phyloP scores from a whole-genome alignment of 2,797 vertebrate species.

The Peromyscus nudipes region DNA sequence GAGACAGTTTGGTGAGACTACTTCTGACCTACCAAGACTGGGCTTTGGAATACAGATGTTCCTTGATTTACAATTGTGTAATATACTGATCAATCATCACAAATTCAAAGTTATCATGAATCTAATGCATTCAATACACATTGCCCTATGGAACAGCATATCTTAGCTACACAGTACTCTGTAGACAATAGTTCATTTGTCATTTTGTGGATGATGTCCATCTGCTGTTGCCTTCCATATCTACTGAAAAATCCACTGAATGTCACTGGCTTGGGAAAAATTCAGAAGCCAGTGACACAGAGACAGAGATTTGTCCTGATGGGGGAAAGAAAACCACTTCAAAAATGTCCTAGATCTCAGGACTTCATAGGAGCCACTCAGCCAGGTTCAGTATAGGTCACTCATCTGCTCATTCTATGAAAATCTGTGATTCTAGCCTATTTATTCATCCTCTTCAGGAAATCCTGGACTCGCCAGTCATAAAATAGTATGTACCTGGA shows the following conservation, averaged over 20 bases:
- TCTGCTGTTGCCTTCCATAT: neutral
- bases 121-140: neutral
- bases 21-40: neutral
- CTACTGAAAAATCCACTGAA: neutral
- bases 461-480: neutral
- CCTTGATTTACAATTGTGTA: neutral
- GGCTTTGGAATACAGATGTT: neutral
- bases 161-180: neutral
- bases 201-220: neutral
- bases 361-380: conserved; percentile 1
- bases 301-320: neutral
- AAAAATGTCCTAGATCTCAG: neutral
- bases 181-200: neutral
- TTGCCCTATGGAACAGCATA: neutral
- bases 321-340: neutral
- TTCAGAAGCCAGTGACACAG: neutral
- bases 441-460: neutral
- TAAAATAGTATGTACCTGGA: neutral
- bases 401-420: neutral
- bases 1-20: neutral
- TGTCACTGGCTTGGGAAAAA: neutral
- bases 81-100: neutral
- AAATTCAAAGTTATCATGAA: neutral
- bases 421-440: neutral
- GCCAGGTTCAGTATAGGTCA: neutral